A percentile compares a stretch with the other conserved stretches of the same genome.
Evolutionary conservation across 1,140 invertebrate genomes (phyloP).

Genomic region (Daktulosphaira vitifoliae): DNA sequence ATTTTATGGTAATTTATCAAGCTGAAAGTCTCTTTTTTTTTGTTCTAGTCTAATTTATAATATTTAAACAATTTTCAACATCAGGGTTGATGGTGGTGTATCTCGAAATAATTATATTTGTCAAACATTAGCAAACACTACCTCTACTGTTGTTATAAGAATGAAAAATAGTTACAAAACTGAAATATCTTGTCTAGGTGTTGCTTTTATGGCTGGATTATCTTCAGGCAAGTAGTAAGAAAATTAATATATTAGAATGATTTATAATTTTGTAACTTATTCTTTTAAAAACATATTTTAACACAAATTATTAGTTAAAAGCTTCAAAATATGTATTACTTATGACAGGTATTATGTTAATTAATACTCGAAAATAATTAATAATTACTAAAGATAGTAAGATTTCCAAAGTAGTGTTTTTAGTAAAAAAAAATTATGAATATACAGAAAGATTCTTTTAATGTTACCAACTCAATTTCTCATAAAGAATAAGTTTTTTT

Average conservation of each 20-base stretch:
- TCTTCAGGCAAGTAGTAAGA: conserved; percentile 51
- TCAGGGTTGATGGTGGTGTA: conserved; percentile 86
- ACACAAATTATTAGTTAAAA: too few relatives aligned
- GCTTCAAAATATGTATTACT: too few relatives aligned
- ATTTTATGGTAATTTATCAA: conserved; percentile 19
- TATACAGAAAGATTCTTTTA: too few relatives aligned
- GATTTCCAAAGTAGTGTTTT: too few relatives aligned
- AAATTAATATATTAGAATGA: too few relatives aligned
- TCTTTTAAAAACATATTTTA: too few relatives aligned
- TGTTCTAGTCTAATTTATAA: not conserved
- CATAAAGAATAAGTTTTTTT: too few relatives aligned
- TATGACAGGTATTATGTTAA: not conserved
- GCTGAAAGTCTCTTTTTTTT: not conserved
- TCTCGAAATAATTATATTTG: conserved; percentile 82
- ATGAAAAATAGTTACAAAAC: conserved; percentile 59
- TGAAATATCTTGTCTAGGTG: conserved; percentile 72
- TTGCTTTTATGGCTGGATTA: conserved; percentile 71
- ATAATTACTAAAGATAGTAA: too few relatives aligned
- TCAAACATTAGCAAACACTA: conserved; percentile 67
- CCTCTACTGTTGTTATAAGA: conserved; percentile 48
- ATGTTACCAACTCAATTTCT: too few relatives aligned
- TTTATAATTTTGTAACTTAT: too few relatives aligned
- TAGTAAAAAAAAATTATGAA: too few relatives aligned
- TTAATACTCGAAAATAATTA: too few relatives aligned
- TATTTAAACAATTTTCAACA: not conserved